Percentiles rank a stretch among this genome's conserved stretches.
These are phyloP conservation scores for Seladonia tumulorum DNA, from an alignment of 2,888 invertebrate species.

Conservation along the genomic window DNA sequence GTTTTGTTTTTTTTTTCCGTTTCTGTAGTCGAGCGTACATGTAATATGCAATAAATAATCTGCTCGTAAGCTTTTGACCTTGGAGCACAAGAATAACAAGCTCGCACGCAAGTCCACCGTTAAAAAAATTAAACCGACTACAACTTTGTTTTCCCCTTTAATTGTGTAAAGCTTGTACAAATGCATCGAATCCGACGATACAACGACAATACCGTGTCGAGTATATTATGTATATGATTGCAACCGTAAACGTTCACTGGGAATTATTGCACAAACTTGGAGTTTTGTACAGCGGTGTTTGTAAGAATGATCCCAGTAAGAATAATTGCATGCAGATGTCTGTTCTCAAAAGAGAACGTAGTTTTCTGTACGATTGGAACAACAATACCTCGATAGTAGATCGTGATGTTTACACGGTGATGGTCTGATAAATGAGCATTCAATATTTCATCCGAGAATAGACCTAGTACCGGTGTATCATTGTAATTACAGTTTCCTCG, in stretches of 20 bases:
- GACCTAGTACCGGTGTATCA: not conserved
- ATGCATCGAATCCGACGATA: not conserved
- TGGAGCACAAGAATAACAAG: slow-evolving; percentile 34
- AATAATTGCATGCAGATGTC: not conserved
- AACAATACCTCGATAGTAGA: not conserved
- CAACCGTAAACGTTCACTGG: not conserved
- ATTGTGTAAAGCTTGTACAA: slow-evolving; percentile 1
- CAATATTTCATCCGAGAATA: not conserved
- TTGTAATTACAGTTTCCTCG: not conserved
- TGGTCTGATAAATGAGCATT: not conserved
- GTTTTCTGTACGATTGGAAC: not conserved
- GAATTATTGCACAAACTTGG: slow-evolving; percentile 5
- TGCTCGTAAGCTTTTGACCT: slow-evolving; percentile 59
- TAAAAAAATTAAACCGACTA: not conserved
- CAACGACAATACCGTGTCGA: not conserved
- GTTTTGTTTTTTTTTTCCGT: not conserved
- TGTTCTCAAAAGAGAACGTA: not conserved
- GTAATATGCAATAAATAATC: slow-evolving; percentile 54
- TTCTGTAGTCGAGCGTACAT: slow-evolving; percentile 18
- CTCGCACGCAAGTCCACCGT: not conserved
- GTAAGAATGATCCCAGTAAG: not conserved
- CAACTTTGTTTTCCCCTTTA: not conserved
- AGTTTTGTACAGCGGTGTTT: not conserved
- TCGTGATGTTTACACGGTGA: not conserved
- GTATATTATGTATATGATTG: not conserved